Base-by-base conservation (phyloP, 2,888 invertebrate species). In the Argyresthia goedartella region DNA sequence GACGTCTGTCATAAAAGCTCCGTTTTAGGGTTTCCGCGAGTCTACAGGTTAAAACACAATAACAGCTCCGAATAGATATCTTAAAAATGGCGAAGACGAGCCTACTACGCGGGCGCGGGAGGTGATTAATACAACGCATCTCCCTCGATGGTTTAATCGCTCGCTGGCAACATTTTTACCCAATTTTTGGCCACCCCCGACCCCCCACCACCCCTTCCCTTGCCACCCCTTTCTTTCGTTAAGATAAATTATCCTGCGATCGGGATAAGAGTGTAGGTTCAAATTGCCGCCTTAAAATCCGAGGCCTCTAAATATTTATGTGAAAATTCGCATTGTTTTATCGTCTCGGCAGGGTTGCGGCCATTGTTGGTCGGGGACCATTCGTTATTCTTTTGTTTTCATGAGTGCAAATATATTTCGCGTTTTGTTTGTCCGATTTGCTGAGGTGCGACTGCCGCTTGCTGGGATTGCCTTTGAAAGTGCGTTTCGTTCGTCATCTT, bases 71-170 rank as follows among this genome's bases (percentile, higher is more conserved):
- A 61, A 62, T n/a, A 59, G 57, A 63, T 71, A 60, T 65, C 70
- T 65, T 69, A 71, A 72, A 73, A 70, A 81, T 80, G 78, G 73
- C 75, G 70, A 81, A 85, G 85, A 80, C 25, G 25, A 25, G 25
- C 25, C 79, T 77, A 77, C 72, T 74, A 70, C 63, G 62, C 62
- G 71, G 71, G 85, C 62, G 71, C 71, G 85, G 85, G 85, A 76
- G 85, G 86, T 86, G 86, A 86, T 86, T 86, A 86, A 85, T 86
- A 85, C 81, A 79, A 85, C 86, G 86, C 81, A 85, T 85, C 86
- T 80, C 85, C 85, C 84, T 72, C 79, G 69, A 81, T 79, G 80
- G 81, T 85, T 86, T 86, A 86, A 85, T 85, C 85, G 86, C 73
- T 84, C 66, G 82, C 82, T 81, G 82, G 85, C 81, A 85, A 85